Evolutionary conservation across 2,797 vertebrate species (phyloP).

Genomic region (Aselliscus stoliczkanus): DNA sequence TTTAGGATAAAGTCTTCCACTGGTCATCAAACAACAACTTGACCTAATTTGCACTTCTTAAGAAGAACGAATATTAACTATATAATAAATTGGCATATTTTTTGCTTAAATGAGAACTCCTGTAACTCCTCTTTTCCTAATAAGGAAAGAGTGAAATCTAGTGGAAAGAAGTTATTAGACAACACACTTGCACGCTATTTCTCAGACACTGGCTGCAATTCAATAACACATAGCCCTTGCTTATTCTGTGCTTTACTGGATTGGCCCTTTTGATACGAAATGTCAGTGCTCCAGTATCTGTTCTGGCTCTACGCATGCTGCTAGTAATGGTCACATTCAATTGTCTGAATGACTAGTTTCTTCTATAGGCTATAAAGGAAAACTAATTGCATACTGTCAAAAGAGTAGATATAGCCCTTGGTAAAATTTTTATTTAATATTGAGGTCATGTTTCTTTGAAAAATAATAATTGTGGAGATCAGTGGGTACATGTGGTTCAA

Average conservation of each 20-base stretch:
- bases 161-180: not conserved
- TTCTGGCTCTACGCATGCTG: not conserved
- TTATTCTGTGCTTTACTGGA: not conserved
- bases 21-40: not conserved
- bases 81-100: not conserved
- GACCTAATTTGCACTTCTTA: not conserved
- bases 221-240: not conserved
- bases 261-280: constrained; percentile 40
- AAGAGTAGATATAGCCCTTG: constrained; percentile 9
- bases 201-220: not conserved
- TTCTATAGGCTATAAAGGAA: not conserved
- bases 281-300: not conserved
- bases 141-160: not conserved
- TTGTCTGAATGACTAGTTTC: constrained; percentile 53
- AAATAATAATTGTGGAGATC: not conserved
- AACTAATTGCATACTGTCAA: constrained; percentile 48
- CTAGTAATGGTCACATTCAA: not conserved
- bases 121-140: not conserved
- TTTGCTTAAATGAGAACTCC: not conserved
- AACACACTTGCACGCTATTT: not conserved
- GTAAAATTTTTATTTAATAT: constrained; percentile 52
- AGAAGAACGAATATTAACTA: constrained; percentile 9
- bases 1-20: not conserved
- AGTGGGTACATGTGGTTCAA: not conserved
- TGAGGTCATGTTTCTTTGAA: constrained; percentile 38